A percentile compares a stretch with the other conserved stretches of the same genome.
phyloP scores from a whole-genome alignment of 2,113 vertebrate species.

The Pygoscelis adeliae region DNA sequence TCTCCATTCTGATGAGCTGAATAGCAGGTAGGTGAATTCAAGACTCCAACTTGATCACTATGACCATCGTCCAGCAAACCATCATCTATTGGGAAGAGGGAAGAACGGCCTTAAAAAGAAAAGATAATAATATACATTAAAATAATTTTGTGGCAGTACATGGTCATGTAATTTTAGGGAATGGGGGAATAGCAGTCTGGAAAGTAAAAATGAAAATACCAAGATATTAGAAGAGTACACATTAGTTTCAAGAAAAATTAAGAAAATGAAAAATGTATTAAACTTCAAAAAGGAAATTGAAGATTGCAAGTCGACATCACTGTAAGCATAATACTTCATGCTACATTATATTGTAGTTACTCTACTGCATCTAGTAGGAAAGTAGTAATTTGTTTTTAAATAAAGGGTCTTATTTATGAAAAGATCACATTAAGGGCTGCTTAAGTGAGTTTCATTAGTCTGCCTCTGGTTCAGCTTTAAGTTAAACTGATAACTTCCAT shows the following conservation, averaged over 20 bases:
- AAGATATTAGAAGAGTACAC: neutral
- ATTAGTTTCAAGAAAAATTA: neutral
- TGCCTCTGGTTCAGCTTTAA: neutral
- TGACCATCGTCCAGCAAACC: constrained; percentile 93
- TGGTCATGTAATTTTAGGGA: neutral
- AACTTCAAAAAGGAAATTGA: neutral
- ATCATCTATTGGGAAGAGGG: constrained; percentile 96
- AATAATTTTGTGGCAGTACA: neutral
- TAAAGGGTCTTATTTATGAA: neutral
- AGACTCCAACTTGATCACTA: constrained; percentile 88
- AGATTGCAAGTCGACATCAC: neutral
- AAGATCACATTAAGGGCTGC: neutral
- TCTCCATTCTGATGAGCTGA: constrained; percentile 94
- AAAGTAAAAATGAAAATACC: neutral
- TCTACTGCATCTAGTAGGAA: neutral
- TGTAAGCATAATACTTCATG: neutral
- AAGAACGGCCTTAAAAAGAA: constrained; percentile 87
- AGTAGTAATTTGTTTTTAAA: neutral
- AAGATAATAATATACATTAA: constrained; percentile 5
- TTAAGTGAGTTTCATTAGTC: neutral
- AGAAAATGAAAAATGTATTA: neutral
- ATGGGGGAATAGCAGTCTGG: neutral
- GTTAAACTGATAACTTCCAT: neutral
- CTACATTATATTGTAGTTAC: neutral
- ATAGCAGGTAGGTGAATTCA: constrained; percentile 90